These are phyloP conservation scores for Genyomyrus donnyi DNA, from an alignment of 2,113 vertebrate species.

Conservation along the genomic window DNA sequence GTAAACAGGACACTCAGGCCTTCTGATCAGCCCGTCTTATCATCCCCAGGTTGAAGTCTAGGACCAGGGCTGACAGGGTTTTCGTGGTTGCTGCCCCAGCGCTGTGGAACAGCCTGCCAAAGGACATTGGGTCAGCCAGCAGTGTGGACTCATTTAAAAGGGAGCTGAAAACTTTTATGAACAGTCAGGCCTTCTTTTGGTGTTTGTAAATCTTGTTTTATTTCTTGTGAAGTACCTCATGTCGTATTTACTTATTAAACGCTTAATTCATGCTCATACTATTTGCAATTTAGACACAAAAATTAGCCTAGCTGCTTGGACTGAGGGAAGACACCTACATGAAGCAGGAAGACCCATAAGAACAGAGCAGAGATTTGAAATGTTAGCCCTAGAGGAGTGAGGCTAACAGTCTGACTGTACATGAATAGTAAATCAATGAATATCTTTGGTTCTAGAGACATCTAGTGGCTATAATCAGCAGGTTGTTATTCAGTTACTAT, in stretches of 20 bases:
- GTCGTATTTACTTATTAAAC: not conserved
- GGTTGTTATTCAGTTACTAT: not conserved
- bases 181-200: not conserved
- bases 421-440: not conserved
- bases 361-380: not conserved
- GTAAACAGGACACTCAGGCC: not conserved
- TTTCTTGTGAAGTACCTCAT: not conserved
- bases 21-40: not conserved
- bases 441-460: not conserved
- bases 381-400: not conserved
- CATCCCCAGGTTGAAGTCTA: not conserved
- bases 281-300: not conserved
- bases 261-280: not conserved
- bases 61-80: not conserved
- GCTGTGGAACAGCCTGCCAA: not conserved
- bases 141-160: not conserved
- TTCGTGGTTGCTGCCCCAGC: not conserved
- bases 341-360: not conserved
- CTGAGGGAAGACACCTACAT: not conserved
- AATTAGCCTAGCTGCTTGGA: not conserved
- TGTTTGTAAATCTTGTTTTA: not conserved
- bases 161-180: not conserved
- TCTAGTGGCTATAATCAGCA: not conserved
- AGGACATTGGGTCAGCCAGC: not conserved
- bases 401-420: not conserved